phyloP scores from a whole-genome alignment of 1,140 invertebrate genomes.

The Proctacanthus coquilletti region DNA sequence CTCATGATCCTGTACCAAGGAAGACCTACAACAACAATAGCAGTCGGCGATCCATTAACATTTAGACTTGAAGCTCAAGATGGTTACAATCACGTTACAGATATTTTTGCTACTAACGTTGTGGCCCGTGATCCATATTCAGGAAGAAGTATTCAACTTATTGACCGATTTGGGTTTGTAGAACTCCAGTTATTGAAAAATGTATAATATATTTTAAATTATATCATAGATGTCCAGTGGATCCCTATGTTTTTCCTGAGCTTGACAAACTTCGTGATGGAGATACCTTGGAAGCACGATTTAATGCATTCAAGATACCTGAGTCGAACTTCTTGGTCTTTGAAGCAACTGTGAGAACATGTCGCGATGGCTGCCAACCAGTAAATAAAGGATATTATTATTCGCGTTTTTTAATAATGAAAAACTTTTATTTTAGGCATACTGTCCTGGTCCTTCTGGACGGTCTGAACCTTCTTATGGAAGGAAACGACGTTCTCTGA shows the following conservation, averaged over 20 bases:
- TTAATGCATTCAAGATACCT: conserved; percentile 89
- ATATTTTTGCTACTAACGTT: conserved; percentile 87
- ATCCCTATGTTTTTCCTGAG: conserved; percentile 83
- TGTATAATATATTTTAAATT: conserved; percentile 3
- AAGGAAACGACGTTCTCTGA: conserved; percentile 43
- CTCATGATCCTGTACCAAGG: conserved; percentile 77
- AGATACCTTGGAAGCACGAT: conserved; percentile 75
- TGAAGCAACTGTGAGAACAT: conserved; percentile 79
- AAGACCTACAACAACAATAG: conserved; percentile 79
- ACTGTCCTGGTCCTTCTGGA: conserved; percentile 56
- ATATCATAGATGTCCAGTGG: conserved; percentile 61
- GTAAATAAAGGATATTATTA: conserved; percentile 22
- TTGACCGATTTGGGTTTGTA: conserved; percentile 71
- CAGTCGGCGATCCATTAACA: conserved; percentile 82
- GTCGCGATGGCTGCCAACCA: conserved; percentile 76
- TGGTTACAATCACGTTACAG: conserved; percentile 72
- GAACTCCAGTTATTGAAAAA: conserved; percentile 3
- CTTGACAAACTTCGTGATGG: conserved; percentile 70
- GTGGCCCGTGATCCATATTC: conserved; percentile 87
- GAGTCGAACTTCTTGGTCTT: conserved; percentile 89
- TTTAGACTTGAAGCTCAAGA: conserved; percentile 79
- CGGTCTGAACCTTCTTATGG: conserved; percentile 70
- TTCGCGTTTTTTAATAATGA: too few species aligned
- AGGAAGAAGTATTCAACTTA: conserved; percentile 73
- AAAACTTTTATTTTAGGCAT: conserved; percentile 36